Evolutionary conservation across 2,113 vertebrate species (phyloP), one percentile per base, ranked within the genome.

Genomic region (Polypterus bichir): DNA sequence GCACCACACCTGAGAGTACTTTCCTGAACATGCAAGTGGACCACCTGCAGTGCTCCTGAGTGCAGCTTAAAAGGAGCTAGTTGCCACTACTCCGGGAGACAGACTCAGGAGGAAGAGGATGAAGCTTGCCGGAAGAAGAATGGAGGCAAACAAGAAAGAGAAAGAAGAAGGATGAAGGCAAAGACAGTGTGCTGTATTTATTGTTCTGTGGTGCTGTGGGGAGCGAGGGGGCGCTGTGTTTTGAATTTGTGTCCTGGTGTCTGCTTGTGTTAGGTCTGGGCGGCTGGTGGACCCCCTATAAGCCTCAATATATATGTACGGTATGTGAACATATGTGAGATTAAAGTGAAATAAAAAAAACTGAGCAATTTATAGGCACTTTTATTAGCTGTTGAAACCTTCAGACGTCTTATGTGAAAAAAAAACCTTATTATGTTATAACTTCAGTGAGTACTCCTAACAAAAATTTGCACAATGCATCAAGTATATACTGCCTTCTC

Each of bases 11-110:
- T 56, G 47, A 77, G 69, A 44, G 54, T 69, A 47, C 57, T 69
- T 69, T 64, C 48, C 62, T 66, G 69, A 68, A 60, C 3, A 5
- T 68, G 76, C 68, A 48, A n/a, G 11, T 66, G 59, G 59, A 45
- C 62, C 54, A 64, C 27, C 27, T 27, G 27, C 27, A 27, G 27
- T 27, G 27, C 27, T 27, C 27, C 27, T 27, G 27, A 27, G 27
- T 27, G 27, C 27, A 27, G 27, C 27, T 27, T 27, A 27, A 27
- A 27, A 27, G 27, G 27, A 27, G 27, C 27, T 27, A 27, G 27
- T 27, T 27, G 27, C 27, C 27, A 27, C 27, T 27, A 27, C 27
- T 27, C 27, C 2, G 27, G 27, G 27, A 27, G 1, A 27, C 1
- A 27, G 27, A 27, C 27, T 27, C 27, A 2, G 27, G 27, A 27